Evolutionary conservation across 1,140 invertebrate genomes (phyloP).

Genomic region (Zaprionus africanus): DNA sequence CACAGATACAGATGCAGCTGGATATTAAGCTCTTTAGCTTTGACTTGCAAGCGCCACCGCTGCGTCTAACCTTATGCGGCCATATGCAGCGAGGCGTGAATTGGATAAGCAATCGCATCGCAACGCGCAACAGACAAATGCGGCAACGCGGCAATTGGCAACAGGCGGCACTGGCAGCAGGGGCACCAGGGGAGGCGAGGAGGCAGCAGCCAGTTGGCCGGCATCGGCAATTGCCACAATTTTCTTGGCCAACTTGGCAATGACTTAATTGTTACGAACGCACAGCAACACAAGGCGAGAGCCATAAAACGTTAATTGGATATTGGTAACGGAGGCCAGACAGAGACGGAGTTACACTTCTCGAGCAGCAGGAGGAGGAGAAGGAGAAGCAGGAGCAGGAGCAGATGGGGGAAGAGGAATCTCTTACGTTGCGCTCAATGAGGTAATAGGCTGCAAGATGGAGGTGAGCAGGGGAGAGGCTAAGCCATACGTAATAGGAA

Average conservation of each 20-base stretch:
- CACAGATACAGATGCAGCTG: slow-evolving; percentile 4
- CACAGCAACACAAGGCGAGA: slow-evolving; percentile 27
- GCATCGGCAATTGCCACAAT: slow-evolving; percentile 17
- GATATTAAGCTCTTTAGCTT: slow-evolving; percentile 9
- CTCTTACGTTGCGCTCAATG: background rate
- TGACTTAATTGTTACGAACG: slow-evolving; percentile 31
- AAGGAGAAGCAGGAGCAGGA: background rate
- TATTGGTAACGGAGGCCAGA: slow-evolving; percentile 19
- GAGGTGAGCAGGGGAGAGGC: no score
- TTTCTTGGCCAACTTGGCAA: slow-evolving; percentile 50
- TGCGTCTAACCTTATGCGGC: slow-evolving; percentile 43
- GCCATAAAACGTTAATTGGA: slow-evolving; percentile 24
- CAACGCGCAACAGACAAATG: slow-evolving; percentile 3
- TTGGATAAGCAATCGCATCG: slow-evolving; percentile 27
- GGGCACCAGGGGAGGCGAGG: background rate
- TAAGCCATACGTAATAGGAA: no score
- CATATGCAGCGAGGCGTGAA: slow-evolving; percentile 56
- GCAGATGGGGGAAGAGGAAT: background rate
- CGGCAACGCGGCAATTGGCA: background rate
- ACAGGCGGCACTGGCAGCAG: background rate
- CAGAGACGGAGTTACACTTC: background rate
- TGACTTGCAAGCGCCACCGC: slow-evolving; percentile 1
- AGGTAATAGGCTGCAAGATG: background rate
- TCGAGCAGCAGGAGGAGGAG: background rate
- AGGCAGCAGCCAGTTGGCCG: background rate